Evolutionary conservation across 2,888 invertebrate genomes (phyloP).

Genomic region (Nymphalis polychloros): DNA sequence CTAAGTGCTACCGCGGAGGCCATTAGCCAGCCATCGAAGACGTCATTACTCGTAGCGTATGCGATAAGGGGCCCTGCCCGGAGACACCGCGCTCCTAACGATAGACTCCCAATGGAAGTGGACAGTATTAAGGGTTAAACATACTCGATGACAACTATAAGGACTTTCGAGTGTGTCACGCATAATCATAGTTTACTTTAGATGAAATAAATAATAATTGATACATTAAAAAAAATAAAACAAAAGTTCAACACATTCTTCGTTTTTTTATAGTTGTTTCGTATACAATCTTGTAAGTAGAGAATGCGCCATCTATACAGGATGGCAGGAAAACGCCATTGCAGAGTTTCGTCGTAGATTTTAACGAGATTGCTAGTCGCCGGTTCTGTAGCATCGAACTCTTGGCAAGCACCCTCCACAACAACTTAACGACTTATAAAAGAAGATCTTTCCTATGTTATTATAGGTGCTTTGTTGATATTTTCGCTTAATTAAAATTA

Average conservation of each 20-base stretch:
- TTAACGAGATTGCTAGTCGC: slow-evolving; percentile 77
- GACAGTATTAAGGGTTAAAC: slow-evolving; percentile 60
- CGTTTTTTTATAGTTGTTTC: background rate
- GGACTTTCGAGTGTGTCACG: background rate
- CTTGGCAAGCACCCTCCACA: slow-evolving; percentile 62
- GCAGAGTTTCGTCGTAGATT: slow-evolving; percentile 70
- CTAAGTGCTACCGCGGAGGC: slow-evolving; percentile 78
- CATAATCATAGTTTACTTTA: too few relatives aligned
- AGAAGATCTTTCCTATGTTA: slow-evolving; percentile 44
- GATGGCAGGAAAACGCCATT: slow-evolving; percentile 54
- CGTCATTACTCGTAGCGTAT: slow-evolving; percentile 75
- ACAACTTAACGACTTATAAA: slow-evolving; percentile 77
- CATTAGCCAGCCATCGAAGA: slow-evolving; percentile 79
- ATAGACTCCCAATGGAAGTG: slow-evolving; percentile 62
- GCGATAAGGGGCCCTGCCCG: slow-evolving; percentile 66
- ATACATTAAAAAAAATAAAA: background rate
- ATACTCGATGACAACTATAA: slow-evolving; percentile 25
- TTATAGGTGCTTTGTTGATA: slow-evolving; percentile 10
- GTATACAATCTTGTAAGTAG: slow-evolving; percentile 9
- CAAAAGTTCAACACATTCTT: background rate
- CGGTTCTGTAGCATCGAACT: slow-evolving; percentile 63
- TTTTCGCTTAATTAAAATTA: background rate
- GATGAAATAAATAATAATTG: too few relatives aligned
- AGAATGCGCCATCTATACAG: slow-evolving; percentile 18
- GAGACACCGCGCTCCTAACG: slow-evolving; percentile 65